These are phyloP conservation scores for Hiodon tergisus DNA, from an alignment of 2,113 vertebrate species.

Conservation along the genomic window DNA sequence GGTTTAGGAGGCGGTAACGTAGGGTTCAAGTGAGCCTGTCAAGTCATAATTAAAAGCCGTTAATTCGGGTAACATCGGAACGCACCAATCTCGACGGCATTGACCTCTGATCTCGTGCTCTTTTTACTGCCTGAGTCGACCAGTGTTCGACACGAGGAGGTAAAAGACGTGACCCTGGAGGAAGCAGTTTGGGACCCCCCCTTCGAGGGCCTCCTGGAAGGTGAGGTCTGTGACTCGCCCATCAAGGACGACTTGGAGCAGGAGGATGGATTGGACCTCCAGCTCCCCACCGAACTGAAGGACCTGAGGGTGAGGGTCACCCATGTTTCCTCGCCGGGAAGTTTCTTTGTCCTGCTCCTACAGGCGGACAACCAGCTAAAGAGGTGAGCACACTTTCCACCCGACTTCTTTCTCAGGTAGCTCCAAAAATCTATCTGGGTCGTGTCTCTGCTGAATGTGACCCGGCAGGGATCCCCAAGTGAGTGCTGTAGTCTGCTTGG, in stretches of 20 bases:
- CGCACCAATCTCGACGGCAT: no score
- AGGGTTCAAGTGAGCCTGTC: no score
- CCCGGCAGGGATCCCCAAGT: no score
- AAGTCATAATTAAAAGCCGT: no score
- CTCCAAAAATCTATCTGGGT: not conserved
- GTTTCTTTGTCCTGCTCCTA: slow-evolving; percentile 73
- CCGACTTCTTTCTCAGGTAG: not conserved
- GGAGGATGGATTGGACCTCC: slow-evolving; percentile 21
- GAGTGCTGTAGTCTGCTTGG: no score
- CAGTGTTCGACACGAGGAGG: slow-evolving; percentile 21
- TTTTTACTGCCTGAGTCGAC: not conserved
- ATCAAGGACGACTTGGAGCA: no score
- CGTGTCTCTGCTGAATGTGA: not conserved
- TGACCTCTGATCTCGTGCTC: not conserved
- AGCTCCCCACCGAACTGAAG: slow-evolving; percentile 38
- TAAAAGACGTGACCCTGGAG: slow-evolving; percentile 11
- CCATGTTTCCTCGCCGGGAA: slow-evolving; percentile 76
- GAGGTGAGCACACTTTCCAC: slow-evolving; percentile 58
- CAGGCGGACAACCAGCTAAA: slow-evolving; percentile 63
- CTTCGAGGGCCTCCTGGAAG: slow-evolving; percentile 29
- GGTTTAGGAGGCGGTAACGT: no score
- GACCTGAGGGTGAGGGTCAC: slow-evolving; percentile 66
- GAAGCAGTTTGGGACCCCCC: slow-evolving; percentile 55
- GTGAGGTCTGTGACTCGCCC: not conserved
- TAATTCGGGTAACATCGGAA: no score